phyloP scores from a whole-genome alignment of 1,140 invertebrate genomes.

The Trachelipus rathkii region DNA sequence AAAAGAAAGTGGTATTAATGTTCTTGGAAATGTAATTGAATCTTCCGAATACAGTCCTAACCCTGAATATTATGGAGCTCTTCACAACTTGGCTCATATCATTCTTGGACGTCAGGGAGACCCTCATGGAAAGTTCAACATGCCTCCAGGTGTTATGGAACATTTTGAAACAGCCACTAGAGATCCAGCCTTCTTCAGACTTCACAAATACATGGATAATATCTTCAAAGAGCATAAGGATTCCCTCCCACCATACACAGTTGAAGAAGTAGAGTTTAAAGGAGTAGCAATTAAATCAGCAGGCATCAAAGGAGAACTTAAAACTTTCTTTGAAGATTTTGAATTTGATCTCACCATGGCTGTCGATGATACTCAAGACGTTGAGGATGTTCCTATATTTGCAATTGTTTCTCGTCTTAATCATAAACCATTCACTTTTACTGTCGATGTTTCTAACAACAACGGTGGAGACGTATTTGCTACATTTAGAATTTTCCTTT shows the following conservation, averaged over 20 bases:
- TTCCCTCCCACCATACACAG: constrained; percentile 59
- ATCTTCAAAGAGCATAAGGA: constrained; percentile 55
- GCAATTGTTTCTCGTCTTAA: constrained; percentile 58
- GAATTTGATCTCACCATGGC: constrained; percentile 55
- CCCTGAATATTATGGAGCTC: constrained; percentile 43
- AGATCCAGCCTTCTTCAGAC: constrained; percentile 48
- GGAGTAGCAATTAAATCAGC: constrained; percentile 30
- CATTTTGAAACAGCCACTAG: constrained; percentile 34
- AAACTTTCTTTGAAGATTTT: constrained; percentile 57
- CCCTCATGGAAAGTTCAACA: constrained; percentile 43
- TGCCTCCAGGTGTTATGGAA: constrained; percentile 42
- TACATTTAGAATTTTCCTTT: no score
- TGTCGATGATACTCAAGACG: constrained; percentile 49
- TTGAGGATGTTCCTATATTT: constrained; percentile 48
- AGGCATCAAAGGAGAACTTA: constrained; percentile 49
- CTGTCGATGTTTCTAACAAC: constrained; percentile 55
- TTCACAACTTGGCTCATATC: constrained; percentile 46
- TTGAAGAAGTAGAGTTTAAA: constrained; percentile 49
- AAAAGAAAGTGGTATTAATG: constrained; percentile 44
- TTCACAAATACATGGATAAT: constrained; percentile 47
- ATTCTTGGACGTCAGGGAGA: constrained; percentile 45
- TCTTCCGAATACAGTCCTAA: constrained; percentile 39
- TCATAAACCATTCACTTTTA: constrained; percentile 63
- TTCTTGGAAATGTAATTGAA: constrained; percentile 46
- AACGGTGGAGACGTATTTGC: no score